Evolutionary conservation across 2,113 vertebrate genomes (phyloP).

Genomic region (Piaya cayana): DNA sequence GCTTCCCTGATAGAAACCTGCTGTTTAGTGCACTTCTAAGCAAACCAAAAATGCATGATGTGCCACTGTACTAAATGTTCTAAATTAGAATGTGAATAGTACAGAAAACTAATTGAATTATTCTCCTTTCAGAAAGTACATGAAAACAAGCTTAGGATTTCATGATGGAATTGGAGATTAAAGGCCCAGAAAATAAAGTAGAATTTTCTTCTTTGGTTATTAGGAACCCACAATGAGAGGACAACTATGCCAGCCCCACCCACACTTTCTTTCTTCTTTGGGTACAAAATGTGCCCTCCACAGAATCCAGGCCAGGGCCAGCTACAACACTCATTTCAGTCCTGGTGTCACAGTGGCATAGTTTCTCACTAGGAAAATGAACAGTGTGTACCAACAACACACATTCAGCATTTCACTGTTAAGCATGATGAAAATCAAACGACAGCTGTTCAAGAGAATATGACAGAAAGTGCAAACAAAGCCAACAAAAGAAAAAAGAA

Average conservation of each 20-base stretch:
- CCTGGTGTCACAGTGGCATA: neutral
- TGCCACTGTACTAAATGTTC: neutral
- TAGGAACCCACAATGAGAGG: neutral
- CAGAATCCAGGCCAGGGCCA: neutral
- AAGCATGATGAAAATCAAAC: neutral
- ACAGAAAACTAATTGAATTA: neutral
- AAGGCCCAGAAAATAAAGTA: neutral
- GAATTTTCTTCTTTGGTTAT: neutral
- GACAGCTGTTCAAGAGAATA: neutral
- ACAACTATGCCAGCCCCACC: neutral
- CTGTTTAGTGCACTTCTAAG: neutral
- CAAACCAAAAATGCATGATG: neutral
- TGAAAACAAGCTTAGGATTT: neutral
- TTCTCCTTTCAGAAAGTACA: neutral
- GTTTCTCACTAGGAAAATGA: neutral
- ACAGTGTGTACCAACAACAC: neutral
- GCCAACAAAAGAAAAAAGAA: neutral
- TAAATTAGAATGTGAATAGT: neutral
- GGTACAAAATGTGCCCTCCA: neutral
- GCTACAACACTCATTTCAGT: neutral
- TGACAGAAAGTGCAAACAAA: neutral
- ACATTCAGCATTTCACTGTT: neutral
- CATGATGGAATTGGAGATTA: neutral
- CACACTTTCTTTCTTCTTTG: neutral
- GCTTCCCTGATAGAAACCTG: neutral